These are phyloP conservation scores for Stratiolaelaps scimitus DNA, from an alignment of 1,140 invertebrate species.

Conservation along the genomic window DNA sequence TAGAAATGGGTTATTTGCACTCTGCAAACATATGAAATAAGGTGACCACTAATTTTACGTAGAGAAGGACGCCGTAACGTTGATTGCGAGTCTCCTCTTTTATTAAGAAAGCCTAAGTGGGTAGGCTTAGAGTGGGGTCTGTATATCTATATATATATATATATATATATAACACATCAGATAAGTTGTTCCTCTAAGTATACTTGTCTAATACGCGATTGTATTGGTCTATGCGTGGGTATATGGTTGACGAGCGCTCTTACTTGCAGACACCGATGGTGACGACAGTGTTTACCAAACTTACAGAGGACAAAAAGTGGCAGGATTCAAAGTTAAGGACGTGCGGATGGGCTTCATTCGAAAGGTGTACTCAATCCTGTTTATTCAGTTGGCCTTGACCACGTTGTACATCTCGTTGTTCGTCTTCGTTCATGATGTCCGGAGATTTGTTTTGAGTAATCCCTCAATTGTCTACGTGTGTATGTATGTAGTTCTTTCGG, in stretches of 20 bases:
- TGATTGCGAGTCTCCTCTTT: too few species aligned
- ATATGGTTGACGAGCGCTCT: not conserved
- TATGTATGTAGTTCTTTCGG: not conserved
- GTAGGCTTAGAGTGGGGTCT: too few species aligned
- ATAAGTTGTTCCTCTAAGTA: too few species aligned
- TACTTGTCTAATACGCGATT: too few species aligned
- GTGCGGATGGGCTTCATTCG: slow-evolving; percentile 41
- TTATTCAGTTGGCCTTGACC: slow-evolving; percentile 43
- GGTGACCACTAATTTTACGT: too few species aligned
- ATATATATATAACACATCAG: too few species aligned
- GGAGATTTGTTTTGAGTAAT: not conserved
- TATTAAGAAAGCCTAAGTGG: too few species aligned
- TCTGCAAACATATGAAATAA: too few species aligned
- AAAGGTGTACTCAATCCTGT: slow-evolving; percentile 45
- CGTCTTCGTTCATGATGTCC: slow-evolving; percentile 41
- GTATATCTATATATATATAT: too few species aligned
- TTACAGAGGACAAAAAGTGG: not conserved
- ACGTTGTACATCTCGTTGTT: slow-evolving; percentile 43
- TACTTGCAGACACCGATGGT: not conserved
- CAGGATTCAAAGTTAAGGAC: not conserved
- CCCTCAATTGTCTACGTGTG: not conserved
- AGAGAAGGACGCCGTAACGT: too few species aligned
- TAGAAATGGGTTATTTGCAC: too few species aligned
- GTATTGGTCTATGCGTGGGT: too few species aligned
- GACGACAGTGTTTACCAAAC: not conserved